These are phyloP conservation scores for Callaeas wilsoni DNA, from an alignment of 2,113 vertebrate genomes.

Conservation along the genomic window DNA sequence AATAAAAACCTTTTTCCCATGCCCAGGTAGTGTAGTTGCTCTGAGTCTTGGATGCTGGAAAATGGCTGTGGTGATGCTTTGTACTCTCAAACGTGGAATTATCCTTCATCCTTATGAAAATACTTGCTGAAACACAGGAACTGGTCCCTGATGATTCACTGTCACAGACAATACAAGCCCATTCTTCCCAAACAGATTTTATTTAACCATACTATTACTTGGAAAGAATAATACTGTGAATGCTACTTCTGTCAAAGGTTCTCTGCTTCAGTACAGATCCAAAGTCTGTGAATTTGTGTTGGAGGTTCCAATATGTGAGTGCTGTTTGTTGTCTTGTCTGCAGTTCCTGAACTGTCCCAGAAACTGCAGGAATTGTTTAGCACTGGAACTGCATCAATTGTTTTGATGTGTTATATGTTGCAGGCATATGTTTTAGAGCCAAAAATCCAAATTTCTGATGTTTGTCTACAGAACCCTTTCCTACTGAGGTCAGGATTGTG, in stretches of 20 bases:
- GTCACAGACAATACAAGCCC: neutral
- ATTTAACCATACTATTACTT: neutral
- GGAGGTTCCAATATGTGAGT: rapidly evolving
- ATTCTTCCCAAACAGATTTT: neutral
- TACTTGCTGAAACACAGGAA: neutral
- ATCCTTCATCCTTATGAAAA: neutral
- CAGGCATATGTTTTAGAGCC: neutral
- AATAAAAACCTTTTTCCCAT: rapidly evolving
- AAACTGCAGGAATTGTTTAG: neutral
- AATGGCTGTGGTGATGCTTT: neutral
- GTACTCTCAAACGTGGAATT: neutral
- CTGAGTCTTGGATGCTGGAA: neutral
- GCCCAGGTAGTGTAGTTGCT: neutral
- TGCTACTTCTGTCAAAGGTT: neutral
- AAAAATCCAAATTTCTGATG: neutral
- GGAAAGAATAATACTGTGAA: neutral
- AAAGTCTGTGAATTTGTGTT: neutral
- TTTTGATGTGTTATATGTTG: neutral
- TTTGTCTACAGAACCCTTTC: neutral
- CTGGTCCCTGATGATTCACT: conserved; percentile 4
- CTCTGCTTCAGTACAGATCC: neutral
- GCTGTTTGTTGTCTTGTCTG: neutral
- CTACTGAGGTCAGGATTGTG: neutral
- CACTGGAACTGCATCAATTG: neutral
- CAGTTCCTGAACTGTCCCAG: neutral